phyloP scores from a whole-genome alignment of 1,140 invertebrate species.

The Bombus vancouverensis region DNA sequence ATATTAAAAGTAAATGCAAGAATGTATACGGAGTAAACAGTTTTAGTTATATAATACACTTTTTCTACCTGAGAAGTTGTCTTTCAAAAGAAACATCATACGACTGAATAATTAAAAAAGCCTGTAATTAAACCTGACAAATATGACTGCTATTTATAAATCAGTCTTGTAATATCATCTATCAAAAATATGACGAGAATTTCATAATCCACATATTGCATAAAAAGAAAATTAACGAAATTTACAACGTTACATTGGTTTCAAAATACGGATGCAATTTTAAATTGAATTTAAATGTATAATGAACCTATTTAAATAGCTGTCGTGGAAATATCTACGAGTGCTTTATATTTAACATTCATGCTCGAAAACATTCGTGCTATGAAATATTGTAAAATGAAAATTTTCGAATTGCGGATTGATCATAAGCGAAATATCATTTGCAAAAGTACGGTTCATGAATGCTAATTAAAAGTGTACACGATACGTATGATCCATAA shows the following conservation, averaged over 20 bases:
- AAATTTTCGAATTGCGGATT: conserved; percentile 23
- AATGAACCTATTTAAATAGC: background rate
- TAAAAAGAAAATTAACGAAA: background rate
- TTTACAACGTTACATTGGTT: background rate
- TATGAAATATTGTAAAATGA: background rate
- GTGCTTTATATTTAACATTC: background rate
- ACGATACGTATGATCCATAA: conserved; percentile 52
- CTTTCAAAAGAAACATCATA: background rate
- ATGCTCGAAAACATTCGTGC: background rate
- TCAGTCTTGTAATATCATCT: background rate
- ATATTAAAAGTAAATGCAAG: background rate
- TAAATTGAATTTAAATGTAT: background rate
- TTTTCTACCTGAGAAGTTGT: background rate
- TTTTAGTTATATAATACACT: background rate
- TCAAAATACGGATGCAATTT: background rate
- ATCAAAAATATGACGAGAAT: background rate
- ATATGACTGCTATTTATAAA: background rate
- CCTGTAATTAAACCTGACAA: background rate
- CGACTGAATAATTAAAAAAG: background rate
- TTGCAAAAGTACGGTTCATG: conserved; percentile 44
- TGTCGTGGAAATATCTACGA: background rate
- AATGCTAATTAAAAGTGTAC: conserved; percentile 66
- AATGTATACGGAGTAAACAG: background rate
- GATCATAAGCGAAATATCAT: conserved; percentile 23
- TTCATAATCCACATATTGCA: background rate